Base-by-base conservation (phyloP, 2,113 vertebrate species). In the Cavia aperea region DNA sequence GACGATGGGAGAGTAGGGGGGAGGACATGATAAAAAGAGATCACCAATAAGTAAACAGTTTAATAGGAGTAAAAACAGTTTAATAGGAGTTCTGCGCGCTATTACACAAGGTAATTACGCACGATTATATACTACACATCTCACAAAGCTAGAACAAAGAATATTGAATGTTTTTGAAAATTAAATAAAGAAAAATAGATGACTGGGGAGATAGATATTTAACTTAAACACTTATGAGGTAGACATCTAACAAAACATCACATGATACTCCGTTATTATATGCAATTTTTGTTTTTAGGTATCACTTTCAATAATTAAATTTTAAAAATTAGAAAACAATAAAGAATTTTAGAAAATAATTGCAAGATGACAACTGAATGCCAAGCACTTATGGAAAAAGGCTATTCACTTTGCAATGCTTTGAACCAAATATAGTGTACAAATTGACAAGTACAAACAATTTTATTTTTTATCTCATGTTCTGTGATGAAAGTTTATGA, bases 331-430 rank as follows among this genome's bases (percentile, higher is more conserved):
- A 56, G 72, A 8, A 46, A 83, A 12, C 18, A 92, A 86, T 31
- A 91, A 88, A 88, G 33, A 23, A 23, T 95, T 94, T 49, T 88
- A 73, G 33, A 51, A 97, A 97, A 97, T 97, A 96, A 70, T 89
- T 94, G 95, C 79, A 96, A 97, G 93, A 97, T 88, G 95, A 96
- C 94, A 96, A 94, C 92, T 96, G 95, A 96, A 93, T 92, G 85
- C 81, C 97, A 97, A 95, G 93, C 89, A 90, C 82, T 93, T 97
- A 96, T 96, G 93, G 96, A 96, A 97, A 96, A 86, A 89, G 86
- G 84, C 31, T 94, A 89, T 94, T 97, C 96, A 93, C 93, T 95
- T 95, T 92, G 95, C 94, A 96, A 90, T 31, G 92, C 8, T 96
- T 83, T 82, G 65, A 94, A 93, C 63, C 13, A 65, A 75, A 84